Conservation (phyloP, 1,140 invertebrate genomes). For the Drosophila tristis region DNA sequence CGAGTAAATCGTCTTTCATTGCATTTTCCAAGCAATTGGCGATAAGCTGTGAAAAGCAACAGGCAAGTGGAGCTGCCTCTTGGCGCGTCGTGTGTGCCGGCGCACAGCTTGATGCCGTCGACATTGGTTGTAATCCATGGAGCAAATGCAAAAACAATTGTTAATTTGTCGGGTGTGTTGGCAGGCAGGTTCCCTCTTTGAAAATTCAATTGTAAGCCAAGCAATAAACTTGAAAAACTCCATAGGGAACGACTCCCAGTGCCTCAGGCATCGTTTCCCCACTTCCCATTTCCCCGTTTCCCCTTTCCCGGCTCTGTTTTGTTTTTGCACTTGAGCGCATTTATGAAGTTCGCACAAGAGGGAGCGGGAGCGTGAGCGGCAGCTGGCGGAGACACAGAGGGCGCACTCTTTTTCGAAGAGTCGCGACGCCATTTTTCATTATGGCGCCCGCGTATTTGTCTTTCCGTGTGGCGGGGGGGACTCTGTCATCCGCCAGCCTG, state of each 20-base stretch:
- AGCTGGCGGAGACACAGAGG: conserved; percentile 21
- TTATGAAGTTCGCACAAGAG: conserved; percentile 28
- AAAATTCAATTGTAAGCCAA: conserved; percentile 46
- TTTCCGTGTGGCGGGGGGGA: not conserved
- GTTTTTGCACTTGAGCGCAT: conserved; percentile 30
- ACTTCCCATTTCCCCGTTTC: not conserved
- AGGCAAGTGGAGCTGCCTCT: conserved; percentile 17
- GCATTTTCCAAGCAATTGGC: conserved; percentile 62
- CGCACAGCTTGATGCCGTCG: conserved; percentile 19
- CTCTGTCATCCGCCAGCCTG: too few species aligned
- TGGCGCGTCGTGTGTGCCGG: conserved; percentile 15
- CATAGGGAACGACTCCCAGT: conserved; percentile 2
- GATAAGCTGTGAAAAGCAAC: conserved; percentile 37
- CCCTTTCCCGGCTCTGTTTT: conserved; percentile 3
- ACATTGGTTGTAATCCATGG: conserved; percentile 10
- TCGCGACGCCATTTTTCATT: conserved; percentile 65
- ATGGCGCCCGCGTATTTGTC: conserved; percentile 64
- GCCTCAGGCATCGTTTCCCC: not conserved
- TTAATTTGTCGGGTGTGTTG: conserved; percentile 29
- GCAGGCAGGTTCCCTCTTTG: conserved; percentile 7
- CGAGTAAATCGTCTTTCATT: conserved; percentile 29
- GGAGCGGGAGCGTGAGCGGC: not conserved
- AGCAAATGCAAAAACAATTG: conserved; percentile 40
- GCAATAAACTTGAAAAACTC: conserved; percentile 20
- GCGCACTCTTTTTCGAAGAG: conserved; percentile 31